Evolutionary conservation across 1,140 invertebrate species (phyloP).

Genomic region (Linepithema humile): DNA sequence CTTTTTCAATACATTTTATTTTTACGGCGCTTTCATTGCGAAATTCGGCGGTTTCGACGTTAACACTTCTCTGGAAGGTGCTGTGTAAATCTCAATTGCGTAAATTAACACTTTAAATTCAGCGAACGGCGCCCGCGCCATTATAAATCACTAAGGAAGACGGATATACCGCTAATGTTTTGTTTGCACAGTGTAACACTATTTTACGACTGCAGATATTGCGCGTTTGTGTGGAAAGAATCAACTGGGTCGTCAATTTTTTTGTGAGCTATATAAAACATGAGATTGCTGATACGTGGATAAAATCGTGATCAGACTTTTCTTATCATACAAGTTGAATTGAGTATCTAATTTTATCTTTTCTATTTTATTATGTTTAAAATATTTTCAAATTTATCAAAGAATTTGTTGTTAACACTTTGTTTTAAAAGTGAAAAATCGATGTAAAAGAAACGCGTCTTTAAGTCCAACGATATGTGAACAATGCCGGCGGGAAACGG

Average conservation of each 20-base stretch:
- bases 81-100: slow-evolving; percentile 18
- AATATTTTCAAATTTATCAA: too few relatives aligned
- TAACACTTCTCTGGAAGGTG: slow-evolving; percentile 1
- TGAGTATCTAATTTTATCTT: too few relatives aligned
- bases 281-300: too few relatives aligned
- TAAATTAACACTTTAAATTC: slow-evolving; percentile 50
- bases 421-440: not conserved
- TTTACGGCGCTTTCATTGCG: not conserved
- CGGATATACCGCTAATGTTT: not conserved
- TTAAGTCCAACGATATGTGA: not conserved
- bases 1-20: slow-evolving; percentile 88
- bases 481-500: not conserved
- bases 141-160: slow-evolving; percentile 11
- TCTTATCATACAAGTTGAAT: not conserved
- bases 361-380: too few relatives aligned
- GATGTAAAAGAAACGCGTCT: not conserved
- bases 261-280: not conserved
- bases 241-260: not conserved
- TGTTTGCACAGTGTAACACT: not conserved
- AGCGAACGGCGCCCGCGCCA: not conserved
- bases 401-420: not conserved
- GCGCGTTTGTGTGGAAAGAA: not conserved
- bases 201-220: slow-evolving; percentile 32
- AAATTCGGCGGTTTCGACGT: slow-evolving; percentile 13
- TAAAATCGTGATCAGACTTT: not conserved